Conservation (phyloP, 2,113 vertebrate species). For the Istiophorus platypterus region DNA sequence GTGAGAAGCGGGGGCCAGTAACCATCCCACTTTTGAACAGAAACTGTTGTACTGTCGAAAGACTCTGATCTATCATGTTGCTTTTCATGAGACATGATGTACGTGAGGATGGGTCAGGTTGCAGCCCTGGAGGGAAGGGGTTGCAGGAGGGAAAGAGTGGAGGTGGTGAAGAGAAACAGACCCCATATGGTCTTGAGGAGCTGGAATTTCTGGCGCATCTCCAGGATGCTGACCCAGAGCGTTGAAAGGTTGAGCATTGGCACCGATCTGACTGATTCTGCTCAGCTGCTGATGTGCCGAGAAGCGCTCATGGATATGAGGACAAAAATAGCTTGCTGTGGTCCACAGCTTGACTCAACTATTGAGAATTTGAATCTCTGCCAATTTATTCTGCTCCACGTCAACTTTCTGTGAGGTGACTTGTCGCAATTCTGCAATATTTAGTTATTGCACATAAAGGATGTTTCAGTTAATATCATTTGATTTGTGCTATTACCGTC, state of each 20-base stretch:
- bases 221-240: slow-evolving; percentile 70
- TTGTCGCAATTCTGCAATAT: not conserved
- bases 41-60: not conserved
- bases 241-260: slow-evolving; percentile 56
- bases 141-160: not conserved
- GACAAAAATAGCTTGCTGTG: slow-evolving; percentile 74
- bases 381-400: slow-evolving; percentile 22
- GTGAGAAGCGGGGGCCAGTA: not conserved
- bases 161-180: slow-evolving; percentile 33
- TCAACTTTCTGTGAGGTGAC: slow-evolving; percentile 36
- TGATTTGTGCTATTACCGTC: not conserved
- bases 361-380: slow-evolving; percentile 48
- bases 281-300: slow-evolving; percentile 75
- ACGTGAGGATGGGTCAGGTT: slow-evolving; percentile 42
- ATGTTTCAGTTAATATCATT: not conserved
- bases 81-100: slow-evolving; percentile 26
- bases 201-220: slow-evolving; percentile 57
- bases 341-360: slow-evolving; percentile 60
- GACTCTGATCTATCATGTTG: slow-evolving; percentile 10
- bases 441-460: not conserved
- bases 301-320: slow-evolving; percentile 57
- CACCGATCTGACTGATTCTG: slow-evolving; percentile 71
- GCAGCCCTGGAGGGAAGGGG: slow-evolving; percentile 29
- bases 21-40: not conserved
- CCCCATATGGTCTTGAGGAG: slow-evolving; percentile 74